Percentiles rank a stretch among this genome's conserved stretches.
Conservation (phyloP, 2,797 vertebrate genomes). For the Xenops minutus region DNA sequence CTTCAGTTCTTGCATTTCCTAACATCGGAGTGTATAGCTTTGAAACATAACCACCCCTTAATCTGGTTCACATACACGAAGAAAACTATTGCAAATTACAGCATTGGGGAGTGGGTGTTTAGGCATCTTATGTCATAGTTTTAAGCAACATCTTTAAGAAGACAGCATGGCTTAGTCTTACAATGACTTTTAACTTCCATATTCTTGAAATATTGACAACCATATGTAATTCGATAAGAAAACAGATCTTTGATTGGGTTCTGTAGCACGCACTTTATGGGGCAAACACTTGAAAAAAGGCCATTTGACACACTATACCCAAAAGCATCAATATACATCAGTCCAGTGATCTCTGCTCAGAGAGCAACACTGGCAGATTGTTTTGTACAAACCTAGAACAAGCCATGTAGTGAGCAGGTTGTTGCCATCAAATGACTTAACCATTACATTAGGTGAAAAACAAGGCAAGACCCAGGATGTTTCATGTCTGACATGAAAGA, state of each 20-base stretch:
- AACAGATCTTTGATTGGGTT: background rate
- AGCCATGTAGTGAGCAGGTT: background rate
- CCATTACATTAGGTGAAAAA: slow-evolving; percentile 3
- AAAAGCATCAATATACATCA: background rate
- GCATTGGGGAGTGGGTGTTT: background rate
- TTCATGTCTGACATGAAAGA: background rate
- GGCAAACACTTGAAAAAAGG: background rate
- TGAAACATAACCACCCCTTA: background rate
- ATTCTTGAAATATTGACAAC: accelerated
- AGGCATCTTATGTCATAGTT: background rate
- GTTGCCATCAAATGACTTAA: background rate
- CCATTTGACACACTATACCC: background rate
- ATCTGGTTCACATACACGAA: background rate
- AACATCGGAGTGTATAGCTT: background rate
- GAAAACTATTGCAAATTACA: background rate
- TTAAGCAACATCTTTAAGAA: background rate
- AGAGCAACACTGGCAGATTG: background rate
- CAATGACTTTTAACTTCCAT: background rate
- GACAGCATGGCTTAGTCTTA: background rate
- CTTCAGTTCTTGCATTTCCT: background rate
- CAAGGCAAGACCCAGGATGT: background rate
- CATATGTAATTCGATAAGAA: background rate
- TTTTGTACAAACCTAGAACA: background rate
- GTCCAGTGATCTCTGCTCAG: background rate
- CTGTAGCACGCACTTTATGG: background rate